phyloP scores from a whole-genome alignment of 2,888 invertebrate species.

The Octonoba sinensis region DNA sequence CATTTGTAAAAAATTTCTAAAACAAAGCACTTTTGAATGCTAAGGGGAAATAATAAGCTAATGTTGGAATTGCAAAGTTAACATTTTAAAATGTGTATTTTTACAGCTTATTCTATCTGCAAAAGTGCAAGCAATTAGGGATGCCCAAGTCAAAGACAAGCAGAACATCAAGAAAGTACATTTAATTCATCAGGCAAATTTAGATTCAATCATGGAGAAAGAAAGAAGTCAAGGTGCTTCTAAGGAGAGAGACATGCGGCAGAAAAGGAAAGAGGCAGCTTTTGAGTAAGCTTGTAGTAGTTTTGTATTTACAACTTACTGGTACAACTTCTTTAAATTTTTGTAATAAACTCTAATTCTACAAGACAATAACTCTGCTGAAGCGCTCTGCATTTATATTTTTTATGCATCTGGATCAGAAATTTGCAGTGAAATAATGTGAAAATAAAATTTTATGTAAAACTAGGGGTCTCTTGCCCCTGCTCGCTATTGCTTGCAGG shows the following conservation, averaged over 20 bases:
- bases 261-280: conserved; percentile 36
- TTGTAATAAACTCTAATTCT: not conserved
- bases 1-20: no score
- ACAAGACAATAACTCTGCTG: no score
- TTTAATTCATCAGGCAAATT: conserved; percentile 10
- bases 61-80: not conserved
- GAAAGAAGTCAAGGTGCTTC: conserved; percentile 37
- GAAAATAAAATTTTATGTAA: no score
- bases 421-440: no score
- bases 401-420: no score
- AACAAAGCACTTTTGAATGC: no score
- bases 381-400: no score
- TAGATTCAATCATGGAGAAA: conserved; percentile 54
- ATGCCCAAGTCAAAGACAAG: conserved; percentile 55
- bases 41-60: no score
- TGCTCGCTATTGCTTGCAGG: no score
- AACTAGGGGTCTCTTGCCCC: no score
- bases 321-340: not conserved
- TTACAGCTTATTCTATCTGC: conserved; percentile 50
- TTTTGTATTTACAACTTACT: not conserved
- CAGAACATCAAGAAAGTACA: conserved; percentile 32
- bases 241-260: conserved; percentile 31
- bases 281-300: conserved; percentile 8
- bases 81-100: not conserved
- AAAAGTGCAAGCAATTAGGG: conserved; percentile 55